These are phyloP conservation scores for Entomyzon cyanotis DNA, from an alignment of 2,113 vertebrate genomes.

Conservation along the genomic window DNA sequence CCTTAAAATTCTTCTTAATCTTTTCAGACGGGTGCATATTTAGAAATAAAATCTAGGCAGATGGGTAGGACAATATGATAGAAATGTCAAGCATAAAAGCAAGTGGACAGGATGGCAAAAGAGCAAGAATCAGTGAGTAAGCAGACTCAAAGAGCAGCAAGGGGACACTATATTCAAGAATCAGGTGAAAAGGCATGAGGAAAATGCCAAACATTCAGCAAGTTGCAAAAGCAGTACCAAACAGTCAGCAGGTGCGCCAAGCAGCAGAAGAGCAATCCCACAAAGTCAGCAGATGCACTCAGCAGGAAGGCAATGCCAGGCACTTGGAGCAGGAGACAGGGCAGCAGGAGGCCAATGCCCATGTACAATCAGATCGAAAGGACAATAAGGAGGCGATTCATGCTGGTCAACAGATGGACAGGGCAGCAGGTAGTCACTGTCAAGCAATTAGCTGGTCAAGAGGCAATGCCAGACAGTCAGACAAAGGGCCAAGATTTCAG, in stretches of 20 bases:
- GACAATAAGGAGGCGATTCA: not conserved
- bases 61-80: slow-evolving; percentile 56
- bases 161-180: slow-evolving; percentile 28
- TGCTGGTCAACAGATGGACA: slow-evolving; percentile 36
- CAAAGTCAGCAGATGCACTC: slow-evolving; percentile 60
- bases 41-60: slow-evolving; percentile 63
- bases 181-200: slow-evolving; percentile 60
- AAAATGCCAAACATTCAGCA: slow-evolving; percentile 64
- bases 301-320: slow-evolving; percentile 56
- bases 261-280: slow-evolving; percentile 60
- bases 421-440: slow-evolving; percentile 30
- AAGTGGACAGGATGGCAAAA: slow-evolving; percentile 53
- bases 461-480: slow-evolving; percentile 61
- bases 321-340: slow-evolving; percentile 7
- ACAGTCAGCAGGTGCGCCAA: slow-evolving; percentile 66
- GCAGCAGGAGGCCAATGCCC: slow-evolving; percentile 46
- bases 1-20: slow-evolving; percentile 42
- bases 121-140: slow-evolving; percentile 35
- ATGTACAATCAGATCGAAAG: not conserved
- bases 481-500: slow-evolving; percentile 53
- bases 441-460: slow-evolving; percentile 55
- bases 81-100: slow-evolving; percentile 59
- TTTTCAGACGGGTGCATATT: slow-evolving; percentile 50
- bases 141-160: slow-evolving; percentile 42
- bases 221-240: slow-evolving; percentile 48